Conservation (phyloP, 2,888 invertebrate genomes). For the Trilocha varians region DNA sequence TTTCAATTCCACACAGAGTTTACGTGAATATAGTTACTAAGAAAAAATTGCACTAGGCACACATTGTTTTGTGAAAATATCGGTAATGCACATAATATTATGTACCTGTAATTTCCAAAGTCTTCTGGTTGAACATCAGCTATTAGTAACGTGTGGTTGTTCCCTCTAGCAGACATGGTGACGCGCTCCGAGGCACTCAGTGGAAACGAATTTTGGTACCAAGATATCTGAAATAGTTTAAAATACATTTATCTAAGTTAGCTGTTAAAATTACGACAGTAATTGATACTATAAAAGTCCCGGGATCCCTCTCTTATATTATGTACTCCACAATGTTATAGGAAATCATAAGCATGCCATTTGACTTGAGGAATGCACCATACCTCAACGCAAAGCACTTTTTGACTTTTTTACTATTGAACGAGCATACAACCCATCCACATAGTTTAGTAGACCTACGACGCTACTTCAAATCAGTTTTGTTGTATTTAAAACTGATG, state of each 20-base stretch:
- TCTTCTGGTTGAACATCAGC: conserved; percentile 79
- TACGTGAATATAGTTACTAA: no score
- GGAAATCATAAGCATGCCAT: no score
- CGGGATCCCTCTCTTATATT: no score
- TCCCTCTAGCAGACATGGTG: conserved; percentile 79
- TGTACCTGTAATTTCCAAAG: conserved; percentile 80
- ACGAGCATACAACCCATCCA: not conserved
- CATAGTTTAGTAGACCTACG: not conserved
- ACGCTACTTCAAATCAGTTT: not conserved
- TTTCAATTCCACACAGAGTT: no score
- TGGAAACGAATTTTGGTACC: conserved; percentile 81
- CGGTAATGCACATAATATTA: not conserved
- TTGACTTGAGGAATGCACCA: no score
- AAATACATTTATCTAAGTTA: no score
- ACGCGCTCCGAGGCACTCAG: conserved; percentile 78
- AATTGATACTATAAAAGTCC: no score
- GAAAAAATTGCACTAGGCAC: no score
- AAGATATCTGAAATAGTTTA: conserved; percentile 68
- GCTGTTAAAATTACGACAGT: no score
- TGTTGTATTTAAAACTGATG: not conserved
- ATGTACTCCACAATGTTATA: no score
- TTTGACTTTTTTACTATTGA: no score
- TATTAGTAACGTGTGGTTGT: conserved; percentile 78
- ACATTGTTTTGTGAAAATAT: not conserved
- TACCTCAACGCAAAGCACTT: no score